Conservation (phyloP, 2,113 vertebrate genomes). For the Anser brachyrhynchus region DNA sequence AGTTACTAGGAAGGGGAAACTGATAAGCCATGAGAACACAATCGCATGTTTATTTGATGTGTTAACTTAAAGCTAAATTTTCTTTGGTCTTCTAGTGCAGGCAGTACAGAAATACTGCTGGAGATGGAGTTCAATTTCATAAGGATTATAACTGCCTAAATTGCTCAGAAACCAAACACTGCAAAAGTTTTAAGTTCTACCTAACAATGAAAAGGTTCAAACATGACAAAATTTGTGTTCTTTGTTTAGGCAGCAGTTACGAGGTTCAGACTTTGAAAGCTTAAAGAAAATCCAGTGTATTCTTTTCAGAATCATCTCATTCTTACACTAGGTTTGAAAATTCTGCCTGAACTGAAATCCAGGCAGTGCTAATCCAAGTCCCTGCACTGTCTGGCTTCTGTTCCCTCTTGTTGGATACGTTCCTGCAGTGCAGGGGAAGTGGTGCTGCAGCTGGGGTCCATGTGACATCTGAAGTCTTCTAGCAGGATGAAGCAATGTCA, state of each 20-base stretch:
- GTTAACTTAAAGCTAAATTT: neutral
- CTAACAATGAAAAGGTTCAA: neutral
- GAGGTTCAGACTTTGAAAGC: neutral
- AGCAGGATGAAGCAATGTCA: neutral
- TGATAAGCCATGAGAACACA: neutral
- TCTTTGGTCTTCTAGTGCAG: neutral
- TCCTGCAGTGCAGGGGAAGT: neutral
- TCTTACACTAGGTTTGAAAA: neutral
- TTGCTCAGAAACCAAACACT: neutral
- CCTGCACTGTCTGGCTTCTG: neutral
- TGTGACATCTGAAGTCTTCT: neutral
- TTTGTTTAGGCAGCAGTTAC: neutral
- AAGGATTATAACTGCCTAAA: neutral
- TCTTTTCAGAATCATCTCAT: neutral
- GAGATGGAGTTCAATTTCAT: neutral
- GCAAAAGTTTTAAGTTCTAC: neutral
- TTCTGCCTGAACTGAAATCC: neutral
- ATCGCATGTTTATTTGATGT: neutral
- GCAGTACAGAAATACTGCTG: neutral
- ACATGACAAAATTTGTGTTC: rapidly evolving
- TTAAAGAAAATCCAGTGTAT: neutral
- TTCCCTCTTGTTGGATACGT: neutral
- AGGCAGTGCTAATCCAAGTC: neutral
- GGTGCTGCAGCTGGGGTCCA: neutral
- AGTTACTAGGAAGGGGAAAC: neutral